Conservation (phyloP, 2,888 invertebrate species). For the Protodeltote pygarga region DNA sequence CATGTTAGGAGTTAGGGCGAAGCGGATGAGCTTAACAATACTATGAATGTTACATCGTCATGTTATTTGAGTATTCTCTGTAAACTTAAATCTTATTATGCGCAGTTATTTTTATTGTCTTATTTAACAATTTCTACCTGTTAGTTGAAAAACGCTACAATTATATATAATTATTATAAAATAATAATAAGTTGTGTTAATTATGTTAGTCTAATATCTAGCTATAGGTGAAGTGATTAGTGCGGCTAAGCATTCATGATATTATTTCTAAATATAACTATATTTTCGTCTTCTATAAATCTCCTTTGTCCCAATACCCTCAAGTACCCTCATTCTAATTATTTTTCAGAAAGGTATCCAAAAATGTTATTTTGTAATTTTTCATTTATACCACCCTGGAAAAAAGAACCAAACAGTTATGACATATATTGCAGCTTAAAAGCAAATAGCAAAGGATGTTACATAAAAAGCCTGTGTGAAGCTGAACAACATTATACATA, state of each 20-base stretch:
- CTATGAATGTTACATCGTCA: conserved; percentile 70
- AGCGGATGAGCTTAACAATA: conserved; percentile 78
- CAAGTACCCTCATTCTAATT: conserved; percentile 21
- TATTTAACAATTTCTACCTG: conserved; percentile 31
- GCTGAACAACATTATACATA: no score
- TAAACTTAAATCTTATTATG: conserved; percentile 54
- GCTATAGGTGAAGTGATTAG: conserved; percentile 59
- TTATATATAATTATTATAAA: conserved; percentile 26
- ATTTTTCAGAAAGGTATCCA: conserved; percentile 44
- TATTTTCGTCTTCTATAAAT: conserved; percentile 10
- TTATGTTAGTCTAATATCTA: conserved; percentile 41
- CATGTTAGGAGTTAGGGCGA: conserved; percentile 85
- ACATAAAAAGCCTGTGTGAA: conserved; percentile 18
- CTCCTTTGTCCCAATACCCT: conserved; percentile 28
- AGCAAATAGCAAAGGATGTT: conserved; percentile 29
- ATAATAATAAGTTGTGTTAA: conserved; percentile 23
- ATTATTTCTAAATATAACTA: conserved; percentile 28
- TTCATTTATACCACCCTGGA: conserved; percentile 80
- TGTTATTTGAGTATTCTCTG: conserved; percentile 66
- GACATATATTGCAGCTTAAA: conserved; percentile 29
- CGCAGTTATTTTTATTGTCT: conserved; percentile 31
- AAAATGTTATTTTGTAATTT: conserved; percentile 39
- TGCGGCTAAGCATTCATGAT: conserved; percentile 69
- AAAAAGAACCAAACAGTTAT: conserved; percentile 62
- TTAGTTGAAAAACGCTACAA: conserved; percentile 31